Evolutionary conservation across 1,140 invertebrate genomes (phyloP), one percentile per base, ranked within the genome.

Genomic region (Rhagoletis pomonella): DNA sequence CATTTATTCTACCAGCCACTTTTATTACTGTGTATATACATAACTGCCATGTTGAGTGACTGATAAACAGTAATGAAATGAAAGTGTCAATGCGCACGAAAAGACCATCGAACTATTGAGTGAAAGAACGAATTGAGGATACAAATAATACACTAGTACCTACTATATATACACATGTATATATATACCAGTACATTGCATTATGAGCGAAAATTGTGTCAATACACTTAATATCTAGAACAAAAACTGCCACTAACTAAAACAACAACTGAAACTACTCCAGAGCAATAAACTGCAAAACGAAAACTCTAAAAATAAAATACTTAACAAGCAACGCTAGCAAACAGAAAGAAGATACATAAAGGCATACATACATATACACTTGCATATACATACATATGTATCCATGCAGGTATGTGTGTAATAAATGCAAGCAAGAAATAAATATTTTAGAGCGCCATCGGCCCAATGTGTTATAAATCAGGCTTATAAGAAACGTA

Each of bases 1-100:
- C 44, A 73, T 0, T 73, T 50, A 14, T 73, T 39, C 69, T 73
- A 73, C 5, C 19, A 47, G 50, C 50, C 73, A 81, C 47, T 29
- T 29, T 29, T 29, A n/a, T 6, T n/a, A 14, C 60, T 67, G 65
- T 39, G 1, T 4, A n/a, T n/a, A n/a, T n/a, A 29, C 29, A 29
- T 47, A 50, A 17, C 47, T 81, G 42, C n/a, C 73, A 9, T 55
- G n/a, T 81, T 42, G 14, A 55, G n/a, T 81, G 73, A 29, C 73
- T 81, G 73, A 81, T 81, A 81, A 81, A 81, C 73, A 81, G 47
- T 81, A 81, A 81, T 81, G 44, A 81, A 81, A 81, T 81, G 44
- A 81, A 81, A 81, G 73, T 81, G 73, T 81, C 73, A 81, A 81
- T 81, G 73, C 47, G 47, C 73, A 55, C 47, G 73, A 81, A 81